Base-by-base conservation (phyloP, 2,888 invertebrate species). In the Gerris lacustris region DNA sequence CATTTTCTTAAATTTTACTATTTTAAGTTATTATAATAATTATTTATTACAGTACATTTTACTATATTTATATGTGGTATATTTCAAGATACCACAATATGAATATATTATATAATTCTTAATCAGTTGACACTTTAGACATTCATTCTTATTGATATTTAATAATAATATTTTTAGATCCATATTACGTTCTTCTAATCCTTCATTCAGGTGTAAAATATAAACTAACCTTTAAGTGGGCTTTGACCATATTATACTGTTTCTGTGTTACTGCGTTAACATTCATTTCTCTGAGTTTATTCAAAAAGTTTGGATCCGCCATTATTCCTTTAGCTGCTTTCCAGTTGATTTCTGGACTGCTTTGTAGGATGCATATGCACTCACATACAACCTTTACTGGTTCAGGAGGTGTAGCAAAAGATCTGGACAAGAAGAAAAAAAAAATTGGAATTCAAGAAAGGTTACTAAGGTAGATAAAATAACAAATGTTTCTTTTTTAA, bases 261-360 rank as follows among this genome's bases (percentile, higher is more conserved):
- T 83, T 83, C 75, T 85, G 83, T 0, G 91, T 90, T 73, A 92
- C 87, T 6, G 86, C 83, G 77, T 92, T 89, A 77, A 87, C 91
- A 79, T 96, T 92, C 88, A 96, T 89, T 80, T 94, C 92, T 81
- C 90, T 89, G 55, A 96, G 83, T 69, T 85, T 85, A 69, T 85
- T 84, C 62, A 96, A 80, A 81, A 95, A 96, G 80, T 86, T 90
- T 0, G 92, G 89, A 78, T 96, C 95, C 0, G 92, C 87, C 94
- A 96, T 94, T 89, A 96, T 91, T 2, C 86, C 91, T 80, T 90
- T 94, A 0, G 94, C 94, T 1, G 89, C 86, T 79, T 94, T 94
- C 95, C 95, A 96, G 66, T 87, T 90, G 5, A 94, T 86, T 75
- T 95, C 95, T 76, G 90, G 90, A 67, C 88, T 83, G 2, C 91